Evolutionary conservation across 2,888 invertebrate species (phyloP), one percentile per base, ranked within the genome.

Genomic region (Cantharis rufa): DNA sequence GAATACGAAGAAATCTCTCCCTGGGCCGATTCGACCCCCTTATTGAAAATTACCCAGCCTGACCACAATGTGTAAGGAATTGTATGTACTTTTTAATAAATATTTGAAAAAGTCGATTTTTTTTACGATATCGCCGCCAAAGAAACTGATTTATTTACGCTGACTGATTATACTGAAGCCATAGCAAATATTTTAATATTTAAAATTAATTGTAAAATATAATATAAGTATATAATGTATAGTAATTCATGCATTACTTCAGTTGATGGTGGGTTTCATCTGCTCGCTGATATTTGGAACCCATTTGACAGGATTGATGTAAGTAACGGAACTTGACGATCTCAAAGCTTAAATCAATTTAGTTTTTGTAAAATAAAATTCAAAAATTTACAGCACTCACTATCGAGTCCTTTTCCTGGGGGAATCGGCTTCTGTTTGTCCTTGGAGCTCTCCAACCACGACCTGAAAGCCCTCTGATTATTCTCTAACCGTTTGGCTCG

Each of bases 381-480:
- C 7, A 48, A n/a, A 48, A 48, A 9, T n/a, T n/a, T n/a, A 24
- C 4, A 9, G 24, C 7, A 24, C 24, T 88, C 83, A 92, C 92
- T 91, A 79, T 92, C 90, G 83, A 89, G 90, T 71, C 90, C 93
- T 84, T 90, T 90, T 87, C 91, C 93, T 81, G 89, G 90, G 77
- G 89, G 92, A 68, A 91, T 90, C 0, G 93, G 93, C 82, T 90
- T 89, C 0, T 92, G 92, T 80, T 90, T 91, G 81, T 90, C 89
- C 87, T 91, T 92, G 79, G 93, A 91, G 62, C 89, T 90, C 74
- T 91, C 89, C 77, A 91, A 86, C 93, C 93, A 93, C 80, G 91
- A 90, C 48, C 90, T 88, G 82, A 91, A 93, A 0, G 93, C 93
- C 66, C 88, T 90, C 80, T 90, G 88, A 76, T 91, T 92, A 71